phyloP scores from a whole-genome alignment of 1,140 invertebrate species.

The Lasioglossum baleicum region DNA sequence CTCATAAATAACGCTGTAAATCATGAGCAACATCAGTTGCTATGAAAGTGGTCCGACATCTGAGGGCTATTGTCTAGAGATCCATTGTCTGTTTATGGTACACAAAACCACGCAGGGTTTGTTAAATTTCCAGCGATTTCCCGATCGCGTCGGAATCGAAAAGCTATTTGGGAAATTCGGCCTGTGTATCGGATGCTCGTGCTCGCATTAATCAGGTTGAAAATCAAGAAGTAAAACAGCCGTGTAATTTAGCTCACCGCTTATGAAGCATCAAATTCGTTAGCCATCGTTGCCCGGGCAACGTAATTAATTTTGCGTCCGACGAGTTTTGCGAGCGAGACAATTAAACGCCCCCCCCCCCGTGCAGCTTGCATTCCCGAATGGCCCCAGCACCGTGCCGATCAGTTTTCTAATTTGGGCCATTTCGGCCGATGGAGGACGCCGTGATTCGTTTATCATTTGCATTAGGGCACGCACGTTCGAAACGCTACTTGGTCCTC shows the following conservation, averaged over 20 bases:
- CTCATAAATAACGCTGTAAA: too few species aligned
- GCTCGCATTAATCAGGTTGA: constrained; percentile 46
- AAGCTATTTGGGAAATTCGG: constrained; percentile 5
- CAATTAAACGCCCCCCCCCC: background rate
- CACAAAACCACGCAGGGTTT: too few species aligned
- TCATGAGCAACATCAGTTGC: too few species aligned
- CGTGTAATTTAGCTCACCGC: constrained; percentile 45
- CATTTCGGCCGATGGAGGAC: background rate
- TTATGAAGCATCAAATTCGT: constrained; percentile 31
- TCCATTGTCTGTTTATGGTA: too few species aligned
- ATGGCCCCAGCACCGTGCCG: too few species aligned
- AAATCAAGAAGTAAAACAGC: constrained; percentile 55
- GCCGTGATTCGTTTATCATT: too few species aligned
- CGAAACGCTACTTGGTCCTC: too few species aligned
- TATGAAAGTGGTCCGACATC: too few species aligned
- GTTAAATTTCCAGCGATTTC: too few species aligned
- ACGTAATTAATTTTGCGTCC: constrained; percentile 46
- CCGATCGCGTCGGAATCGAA: background rate
- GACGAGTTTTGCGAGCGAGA: constrained; percentile 17
- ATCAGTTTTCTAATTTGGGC: background rate
- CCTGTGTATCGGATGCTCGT: background rate
- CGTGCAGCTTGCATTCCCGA: background rate
- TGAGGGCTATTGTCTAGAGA: too few species aligned
- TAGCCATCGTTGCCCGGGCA: constrained; percentile 37
- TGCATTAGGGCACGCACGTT: too few species aligned